Evolutionary conservation across 1,140 invertebrate genomes (phyloP).

Genomic region (Hyposmocoma kahamanoa): DNA sequence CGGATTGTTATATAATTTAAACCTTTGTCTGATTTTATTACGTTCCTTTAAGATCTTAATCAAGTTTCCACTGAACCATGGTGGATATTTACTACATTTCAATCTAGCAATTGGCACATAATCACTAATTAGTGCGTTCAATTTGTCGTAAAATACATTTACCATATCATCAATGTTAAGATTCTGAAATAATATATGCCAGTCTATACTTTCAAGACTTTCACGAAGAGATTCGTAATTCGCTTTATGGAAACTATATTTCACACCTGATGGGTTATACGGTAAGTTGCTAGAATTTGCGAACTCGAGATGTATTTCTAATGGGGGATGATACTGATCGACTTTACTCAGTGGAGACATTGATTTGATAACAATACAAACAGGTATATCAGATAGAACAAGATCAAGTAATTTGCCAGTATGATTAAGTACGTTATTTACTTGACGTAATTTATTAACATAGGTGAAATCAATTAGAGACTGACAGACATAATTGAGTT

Average conservation of each 20-base stretch:
- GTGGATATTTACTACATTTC: not conserved
- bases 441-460: conserved; percentile 12
- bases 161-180: not conserved
- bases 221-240: not conserved
- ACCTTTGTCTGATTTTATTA: not conserved
- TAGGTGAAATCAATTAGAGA: conserved; percentile 6
- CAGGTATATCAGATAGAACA: not conserved
- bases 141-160: not conserved
- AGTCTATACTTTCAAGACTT: not conserved
- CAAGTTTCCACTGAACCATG: not conserved
- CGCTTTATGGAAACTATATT: not conserved
- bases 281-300: not conserved
- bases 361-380: not conserved
- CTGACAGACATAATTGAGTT: not conserved
- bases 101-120: not conserved
- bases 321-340: not conserved
- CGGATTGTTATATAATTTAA: not conserved
- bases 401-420: conserved; percentile 20
- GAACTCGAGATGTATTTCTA: not conserved
- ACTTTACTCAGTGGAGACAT: not conserved
- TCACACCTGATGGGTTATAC: not conserved
- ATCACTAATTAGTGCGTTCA: not conserved
- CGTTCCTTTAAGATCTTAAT: not conserved
- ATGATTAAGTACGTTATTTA: conserved; percentile 9
- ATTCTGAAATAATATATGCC: not conserved